Evolutionary conservation across 2,797 vertebrate genomes (phyloP), one percentile per base, ranked within the genome.

Genomic region (Parotocinclus haroldoi): DNA sequence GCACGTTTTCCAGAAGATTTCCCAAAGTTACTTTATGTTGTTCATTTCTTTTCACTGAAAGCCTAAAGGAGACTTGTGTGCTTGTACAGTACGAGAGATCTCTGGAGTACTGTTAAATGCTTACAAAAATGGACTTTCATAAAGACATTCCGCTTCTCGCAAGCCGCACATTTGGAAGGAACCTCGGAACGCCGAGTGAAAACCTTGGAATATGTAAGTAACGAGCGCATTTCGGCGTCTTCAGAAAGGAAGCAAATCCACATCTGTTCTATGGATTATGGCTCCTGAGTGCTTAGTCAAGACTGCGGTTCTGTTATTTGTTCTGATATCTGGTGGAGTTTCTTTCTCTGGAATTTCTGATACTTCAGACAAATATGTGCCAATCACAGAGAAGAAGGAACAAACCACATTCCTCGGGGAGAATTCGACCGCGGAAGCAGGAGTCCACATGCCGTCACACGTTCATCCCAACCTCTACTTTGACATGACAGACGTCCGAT

Each of bases 391-490:
- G 67, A 82, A 86, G 49, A 36, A 85, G 62, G 83, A 86, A 78
- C 86, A 76, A 0, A 36, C 68, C 56, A 52, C 79, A 85, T 63
- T 81, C 16, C 68, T 46, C 76, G 56, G 77, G 1, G 63, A 38
- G 44, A 64, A 68, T 45, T 49, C 46, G 13, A 58, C 51, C 10
- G 67, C 51, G 18, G 54, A 68, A 10, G 51, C 73, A 54, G 75
- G 59, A 68, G 84, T 81, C 66, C 85, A 81, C 74, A 6, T 72
- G 58, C 40, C 68, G 62, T 79, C 60, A 12, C 46, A 77, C 48
- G 69, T 84, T 68, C 86, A 91, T 78, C 93, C 93, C 42, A 88
- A 78, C 68, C 85, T 94, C 17, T 94, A 91, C 83, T 94, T 94
- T 0, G 82, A 86, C 1, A 65, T 81, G 54, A 82, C 80, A 36